A percentile compares a stretch with the other conserved stretches of the same genome.
phyloP scores from a whole-genome alignment of 2,888 invertebrate genomes.

The Hymenopus coronatus region DNA sequence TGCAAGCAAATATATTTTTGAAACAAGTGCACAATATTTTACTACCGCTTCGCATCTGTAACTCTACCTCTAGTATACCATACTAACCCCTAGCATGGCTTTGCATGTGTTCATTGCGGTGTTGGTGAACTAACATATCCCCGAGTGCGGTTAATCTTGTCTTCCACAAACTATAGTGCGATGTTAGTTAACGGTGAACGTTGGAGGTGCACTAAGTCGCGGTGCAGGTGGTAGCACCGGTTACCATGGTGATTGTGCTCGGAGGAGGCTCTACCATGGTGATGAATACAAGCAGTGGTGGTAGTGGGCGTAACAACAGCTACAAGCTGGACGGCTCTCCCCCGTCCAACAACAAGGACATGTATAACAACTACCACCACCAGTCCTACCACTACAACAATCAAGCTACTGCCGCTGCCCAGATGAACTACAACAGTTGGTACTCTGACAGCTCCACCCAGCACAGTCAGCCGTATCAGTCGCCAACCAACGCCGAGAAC shows the following conservation, averaged over 20 bases:
- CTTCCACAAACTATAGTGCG: background rate
- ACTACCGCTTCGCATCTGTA: background rate
- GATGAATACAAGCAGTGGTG: constrained; percentile 27
- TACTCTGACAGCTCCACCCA: constrained; percentile 19
- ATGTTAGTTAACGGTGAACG: background rate
- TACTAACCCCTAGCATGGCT: background rate
- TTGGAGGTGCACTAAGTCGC: background rate
- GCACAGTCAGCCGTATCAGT: background rate
- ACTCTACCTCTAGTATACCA: background rate
- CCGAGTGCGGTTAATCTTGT: background rate
- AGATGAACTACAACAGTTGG: constrained; percentile 23
- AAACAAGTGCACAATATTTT: background rate
- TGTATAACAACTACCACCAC: constrained; percentile 21
- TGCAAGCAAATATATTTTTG: constrained; percentile 7
- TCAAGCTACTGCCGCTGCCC: constrained; percentile 2
- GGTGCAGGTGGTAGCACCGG: background rate
- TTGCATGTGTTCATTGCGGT: background rate
- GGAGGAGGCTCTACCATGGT: constrained; percentile 18
- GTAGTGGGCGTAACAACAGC: background rate
- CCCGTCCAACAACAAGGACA: constrained; percentile 25
- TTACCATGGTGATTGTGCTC: constrained; percentile 14
- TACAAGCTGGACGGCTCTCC: constrained; percentile 26
- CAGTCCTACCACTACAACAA: constrained; percentile 8
- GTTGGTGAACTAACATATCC: background rate
- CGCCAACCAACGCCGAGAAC: constrained; percentile 1